phyloP scores from a whole-genome alignment of 2,113 vertebrate genomes.

The Nothobranchius kuhntae region DNA sequence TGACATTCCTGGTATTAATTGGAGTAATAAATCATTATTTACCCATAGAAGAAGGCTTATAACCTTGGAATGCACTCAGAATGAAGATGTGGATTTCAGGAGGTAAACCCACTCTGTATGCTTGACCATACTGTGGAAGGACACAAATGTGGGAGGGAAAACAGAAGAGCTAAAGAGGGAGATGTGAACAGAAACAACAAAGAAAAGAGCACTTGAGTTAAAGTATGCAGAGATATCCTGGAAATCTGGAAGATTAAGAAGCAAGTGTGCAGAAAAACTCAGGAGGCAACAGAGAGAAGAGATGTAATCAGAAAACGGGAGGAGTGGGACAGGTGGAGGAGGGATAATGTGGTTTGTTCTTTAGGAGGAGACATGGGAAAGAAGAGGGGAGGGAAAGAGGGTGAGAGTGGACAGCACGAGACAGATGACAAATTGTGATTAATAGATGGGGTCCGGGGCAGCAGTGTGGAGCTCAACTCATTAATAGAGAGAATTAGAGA shows the following conservation, averaged over 20 bases:
- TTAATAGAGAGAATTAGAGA: constrained; percentile 85
- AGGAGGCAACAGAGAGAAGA: constrained; percentile 38
- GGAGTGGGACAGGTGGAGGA: constrained; percentile 47
- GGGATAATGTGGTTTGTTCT: constrained; percentile 19
- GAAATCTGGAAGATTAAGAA: constrained; percentile 36
- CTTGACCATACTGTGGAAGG: constrained; percentile 60
- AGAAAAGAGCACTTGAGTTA: constrained; percentile 27
- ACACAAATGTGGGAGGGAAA: constrained; percentile 26
- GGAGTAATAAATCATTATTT: constrained; percentile 71
- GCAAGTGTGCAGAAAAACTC: constrained; percentile 27
- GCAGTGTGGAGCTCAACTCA: constrained; percentile 80
- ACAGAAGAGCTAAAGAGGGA: constrained; percentile 46
- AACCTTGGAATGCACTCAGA: constrained; percentile 71
- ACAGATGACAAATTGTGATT: constrained; percentile 85
- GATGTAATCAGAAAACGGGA: constrained; percentile 27
- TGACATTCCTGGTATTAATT: constrained; percentile 55
- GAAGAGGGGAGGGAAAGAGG: constrained; percentile 7
- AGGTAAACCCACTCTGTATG: constrained; percentile 70
- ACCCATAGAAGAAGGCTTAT: constrained; percentile 68
- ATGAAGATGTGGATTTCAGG: constrained; percentile 73
- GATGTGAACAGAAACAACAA: constrained; percentile 45
- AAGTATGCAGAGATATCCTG: constrained; percentile 15
- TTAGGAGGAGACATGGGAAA: not conserved
- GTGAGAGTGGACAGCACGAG: constrained; percentile 51
- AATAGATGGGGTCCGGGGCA: constrained; percentile 83